Base-by-base conservation (phyloP, 1,140 invertebrate species). In the Mylabris phalerata region DNA sequence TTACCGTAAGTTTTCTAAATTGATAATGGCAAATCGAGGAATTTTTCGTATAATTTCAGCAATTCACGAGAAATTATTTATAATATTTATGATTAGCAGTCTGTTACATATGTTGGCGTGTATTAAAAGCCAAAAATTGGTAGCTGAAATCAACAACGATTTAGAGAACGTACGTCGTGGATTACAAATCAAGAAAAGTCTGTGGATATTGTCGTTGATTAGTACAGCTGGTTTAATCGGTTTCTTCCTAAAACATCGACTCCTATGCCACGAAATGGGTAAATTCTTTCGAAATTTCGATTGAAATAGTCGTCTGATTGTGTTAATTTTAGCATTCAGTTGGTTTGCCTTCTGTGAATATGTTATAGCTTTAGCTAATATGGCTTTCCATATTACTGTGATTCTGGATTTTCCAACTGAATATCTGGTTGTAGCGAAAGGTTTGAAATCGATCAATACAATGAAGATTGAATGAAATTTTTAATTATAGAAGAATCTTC, bases 271-370 rank as follows among this genome's bases (percentile, higher is more conserved):
- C 63, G 89, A 90, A 71, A 81, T 92, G 76, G 90, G 92, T 93
- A 80, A 82, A 81, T 74, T 63, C 9, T 10, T 48, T 27, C n/a
- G 46, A 55, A 52, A 9, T 47, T 50, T 46, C 24, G 32, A 3
- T 57, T 13, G 27, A 48, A 47, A 50, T 10, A 5, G 55, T 6
- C 32, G 48, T 27, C 13, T 27, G 59, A 39, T 66, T 46, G 26
- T 48, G 60, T 82, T 64, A 3, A 19, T 19, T 19, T 19, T 78
- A 94, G 92, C 92, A 56, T 95, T 94, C 75, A 94, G 90, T 73
- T 92, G 88, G 87, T 95, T 95, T 77, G 92, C 92, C 3, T 80
- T 93, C 44, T 93, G 90, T 73, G 92, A 95, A 72, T 95, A 94
- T 75, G 81, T 93, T 60, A 87, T 95, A 70, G 92, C 91, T 44